Evolutionary conservation across 2,888 invertebrate genomes (phyloP), one percentile per base, ranked within the genome.

Genomic region (Leptura quadrifasciata): DNA sequence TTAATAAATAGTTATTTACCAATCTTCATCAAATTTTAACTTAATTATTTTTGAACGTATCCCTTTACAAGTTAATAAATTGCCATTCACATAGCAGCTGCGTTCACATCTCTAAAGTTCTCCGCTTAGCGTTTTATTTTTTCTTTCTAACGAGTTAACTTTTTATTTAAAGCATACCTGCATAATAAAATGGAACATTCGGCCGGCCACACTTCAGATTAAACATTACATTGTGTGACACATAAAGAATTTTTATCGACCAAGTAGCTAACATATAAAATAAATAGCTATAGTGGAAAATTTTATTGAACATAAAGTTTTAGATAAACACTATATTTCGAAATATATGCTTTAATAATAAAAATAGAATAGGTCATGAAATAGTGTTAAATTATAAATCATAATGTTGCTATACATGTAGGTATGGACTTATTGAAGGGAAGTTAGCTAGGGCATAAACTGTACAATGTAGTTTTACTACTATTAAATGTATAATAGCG

Each of bases 231-330:
- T 68, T 68, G 68, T 68, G 20, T 17, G 31, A 27, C 21, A 35
- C 9, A 21, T 12, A 47, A 67, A 52, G 20, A 12, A n/a, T 27
- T n/a, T 17, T 68, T 27, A 20, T 47, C 20, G 54, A 17, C 10
- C 17, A 17, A 24, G 67, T 12, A 18, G 21, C 35, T 20, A 39
- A 39, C 21, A 47, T 58, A 69, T 39, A 58, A 47, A 58, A 69
- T 58, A 58, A 58, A 58, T 58, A 15, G 58, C 39, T 58, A 47
- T 18, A 69, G 39, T 47, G 31, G 69, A 58, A 69, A 31, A 69
- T 69, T 69, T 69, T 69, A 69, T 69, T 69, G 47, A 17, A 47
- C 69, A 47, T 57, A 58, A 69, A 69, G 57, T 21, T 54, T 55
- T 47, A 57, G 58, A 57, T 69, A 69, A 69, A 69, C 69, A 58